Base-by-base conservation (phyloP, 1,140 invertebrate genomes). In the Ladona fulva region DNA sequence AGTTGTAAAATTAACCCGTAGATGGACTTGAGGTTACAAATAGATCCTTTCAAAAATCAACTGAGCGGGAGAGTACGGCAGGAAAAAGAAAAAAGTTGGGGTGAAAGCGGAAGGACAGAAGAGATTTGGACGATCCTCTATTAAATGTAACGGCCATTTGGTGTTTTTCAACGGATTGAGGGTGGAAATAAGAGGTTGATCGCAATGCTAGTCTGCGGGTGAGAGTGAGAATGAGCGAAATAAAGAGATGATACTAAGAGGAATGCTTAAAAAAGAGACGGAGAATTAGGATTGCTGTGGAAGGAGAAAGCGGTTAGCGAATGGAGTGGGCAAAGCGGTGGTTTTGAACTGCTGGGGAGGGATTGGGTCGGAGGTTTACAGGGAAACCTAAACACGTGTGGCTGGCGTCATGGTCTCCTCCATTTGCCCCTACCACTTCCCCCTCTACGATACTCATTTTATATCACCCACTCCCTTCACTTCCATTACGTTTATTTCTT, bases 311-410 rank as follows among this genome's bases (percentile, higher is more conserved):
- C 14, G 14, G 52, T 66, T 16, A 22, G 12, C 16, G 52, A 66
- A 66, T 16, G 52, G 52, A 22, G 52, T 19, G n/a, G 52, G 52
- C 14, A 12, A 66, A 66, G 52, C 52, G 52, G 52, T 22, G 52
- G 52, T 66, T 22, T 66, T 22, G 52, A 66, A 22, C 52, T 16
- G 52, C 8, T 66, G 52, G n/a, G 52, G 52, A 66, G 52, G 52
- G 52, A 66, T 66, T 66, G 52, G 52, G 14, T 66, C 52, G 52
- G 52, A 66, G 52, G 52, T 66, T 66, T 66, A 19, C 52, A 22
- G 52, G 52, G 52, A 66, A 66, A 66, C 52, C 52, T 66, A 66
- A 66, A 66, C 52, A 66, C n/a, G 52, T 66, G 52, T 66, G 52
- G 52, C 52, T 16, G 52, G 52, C 52, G 52, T 66, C 29, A 66